Base-by-base conservation (phyloP, 2,797 vertebrate genomes). In the Acrossocheilus fasciatus region DNA sequence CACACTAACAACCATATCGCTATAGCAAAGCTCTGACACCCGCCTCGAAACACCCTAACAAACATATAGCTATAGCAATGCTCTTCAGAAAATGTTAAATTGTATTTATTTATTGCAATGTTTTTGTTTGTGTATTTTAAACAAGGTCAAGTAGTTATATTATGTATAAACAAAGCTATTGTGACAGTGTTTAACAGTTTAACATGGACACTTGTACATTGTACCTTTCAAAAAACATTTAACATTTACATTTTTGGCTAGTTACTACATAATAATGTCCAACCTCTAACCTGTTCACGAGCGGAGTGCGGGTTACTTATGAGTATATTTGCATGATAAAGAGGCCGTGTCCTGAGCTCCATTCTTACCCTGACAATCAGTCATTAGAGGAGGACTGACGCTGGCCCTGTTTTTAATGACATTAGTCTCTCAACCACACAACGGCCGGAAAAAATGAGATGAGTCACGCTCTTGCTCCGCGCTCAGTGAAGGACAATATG, bases 401-500 rank as follows among this genome's bases (percentile, higher is more conserved):
- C 83, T 72, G 2, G 47, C 64, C 47, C 17, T n/a, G 15, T 17
- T 79, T 84, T 85, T 88, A 90, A 90, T 86, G 84, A 82, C 78
- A 76, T 87, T 81, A 87, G 87, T 88, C 91, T 91, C 89, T 91
- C 87, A 91, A 88, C 79, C 87, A 84, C 83, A 86, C 86, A 89
- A 75, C 89, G 59, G 83, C 62, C 3, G 30, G 81, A 69, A 90
- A 79, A 88, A 91, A 89, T 82, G 64, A 39, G 84, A 92, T 90
- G 90, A 88, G 91, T 92, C 91, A 91, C 17, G 3, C 76, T 90
- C 78, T 81, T 59, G 20, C 72, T 69, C 83, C 83, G 52, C 75
- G 78, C 89, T 84, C 68, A 81, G 30, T 87, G 87, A 91, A 93
- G 91, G 91, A 91, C 89, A 64, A 91, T 91, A 88, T 88, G 87